Evolutionary conservation across 2,797 vertebrate species (phyloP), one percentile per base, ranked within the genome.

Genomic region (Brotula barbata): DNA sequence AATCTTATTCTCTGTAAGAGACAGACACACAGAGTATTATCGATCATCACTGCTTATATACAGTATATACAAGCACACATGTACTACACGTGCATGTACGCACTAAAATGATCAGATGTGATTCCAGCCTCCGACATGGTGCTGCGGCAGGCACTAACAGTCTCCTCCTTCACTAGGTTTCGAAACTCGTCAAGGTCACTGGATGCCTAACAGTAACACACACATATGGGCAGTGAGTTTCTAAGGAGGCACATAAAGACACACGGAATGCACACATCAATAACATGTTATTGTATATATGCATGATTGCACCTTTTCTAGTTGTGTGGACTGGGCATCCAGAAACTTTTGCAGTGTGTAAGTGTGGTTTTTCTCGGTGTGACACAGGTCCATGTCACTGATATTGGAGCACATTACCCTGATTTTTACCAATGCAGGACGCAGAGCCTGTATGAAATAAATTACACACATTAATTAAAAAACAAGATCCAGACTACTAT

Each of bases 331-430:
- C 74, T 94, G 93, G 1, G 34, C 62, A 1, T 60, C 58, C 68
- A 82, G 85, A 85, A 95, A 96, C 66, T 93, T 92, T 49, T 83
- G 53, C 59, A 96, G 83, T 1, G 91, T 89, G 73, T 92, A 93
- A 0, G 87, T 93, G 54, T 72, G 86, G 12, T 82, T 84, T 72
- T 85, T 90, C 64, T 93, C 88, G 16, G 93, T 68, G 28, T 71
- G 81, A 78, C 88, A 94, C 68, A 95, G 87, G 31, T 78, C 63
- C 65, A 90, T 85, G 56, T 89, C 89, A 56, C 84, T 83, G 58
- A 95, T 82, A 12, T 90, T 86, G 65, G 79, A 87, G 73, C 94
- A 96, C 89, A 95, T 88, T 65, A 93, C 90, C 68, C 84, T 90
- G 73, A 96, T 88, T 73, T 93, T 91, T n/a, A 92, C 80, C 75